Evolutionary conservation across 2,797 vertebrate genomes (phyloP).

Genomic region (Alectoris magna): DNA sequence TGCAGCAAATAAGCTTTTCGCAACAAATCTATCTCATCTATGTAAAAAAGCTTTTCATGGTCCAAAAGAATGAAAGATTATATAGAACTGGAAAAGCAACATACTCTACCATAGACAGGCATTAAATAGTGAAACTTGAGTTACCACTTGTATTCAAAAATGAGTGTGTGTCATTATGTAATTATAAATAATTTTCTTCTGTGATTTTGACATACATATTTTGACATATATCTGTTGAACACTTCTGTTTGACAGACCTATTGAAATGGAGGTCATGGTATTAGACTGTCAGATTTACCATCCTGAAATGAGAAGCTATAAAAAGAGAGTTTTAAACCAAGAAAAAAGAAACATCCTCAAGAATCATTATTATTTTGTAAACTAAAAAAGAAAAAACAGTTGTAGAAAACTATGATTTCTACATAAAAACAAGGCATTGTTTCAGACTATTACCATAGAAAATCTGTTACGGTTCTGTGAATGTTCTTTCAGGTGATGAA

Average conservation of each 20-base stretch:
- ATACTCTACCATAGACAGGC: not conserved
- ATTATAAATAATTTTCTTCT: not conserved
- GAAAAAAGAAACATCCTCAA: not conserved
- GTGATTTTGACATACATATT: not conserved
- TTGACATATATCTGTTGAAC: no score
- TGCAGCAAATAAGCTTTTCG: not conserved
- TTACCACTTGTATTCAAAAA: not conserved
- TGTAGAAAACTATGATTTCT: not conserved
- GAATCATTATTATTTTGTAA: not conserved
- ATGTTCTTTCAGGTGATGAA: not conserved
- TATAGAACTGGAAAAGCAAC: not conserved
- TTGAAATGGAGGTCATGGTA: not conserved
- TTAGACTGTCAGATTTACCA: not conserved
- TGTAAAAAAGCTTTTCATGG: not conserved
- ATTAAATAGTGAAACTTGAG: not conserved
- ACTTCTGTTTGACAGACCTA: not conserved
- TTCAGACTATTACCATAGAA: not conserved
- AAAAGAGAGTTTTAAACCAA: not conserved
- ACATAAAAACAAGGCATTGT: not conserved
- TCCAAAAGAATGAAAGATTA: not conserved
- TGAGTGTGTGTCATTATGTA: not conserved
- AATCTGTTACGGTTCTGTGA: not conserved
- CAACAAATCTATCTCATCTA: not conserved
- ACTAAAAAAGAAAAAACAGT: not conserved
- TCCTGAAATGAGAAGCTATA: not conserved